phyloP scores from a whole-genome alignment of 2,113 vertebrate species.

The Eidolon helvum region DNA sequence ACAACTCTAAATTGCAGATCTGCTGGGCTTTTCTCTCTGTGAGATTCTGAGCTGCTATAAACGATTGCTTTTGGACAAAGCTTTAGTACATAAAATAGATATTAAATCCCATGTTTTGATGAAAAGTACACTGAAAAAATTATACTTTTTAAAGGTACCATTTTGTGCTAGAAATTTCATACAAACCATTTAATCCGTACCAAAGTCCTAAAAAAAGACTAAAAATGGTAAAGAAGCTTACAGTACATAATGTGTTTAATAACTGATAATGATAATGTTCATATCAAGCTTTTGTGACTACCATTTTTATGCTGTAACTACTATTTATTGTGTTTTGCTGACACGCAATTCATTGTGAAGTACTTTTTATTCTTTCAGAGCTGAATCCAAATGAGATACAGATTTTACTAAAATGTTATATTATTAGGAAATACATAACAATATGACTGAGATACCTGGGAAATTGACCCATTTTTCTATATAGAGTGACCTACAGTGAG shows the following conservation, averaged over 20 bases:
- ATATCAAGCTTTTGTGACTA: not conserved
- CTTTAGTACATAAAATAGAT: not conserved
- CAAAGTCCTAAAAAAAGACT: not conserved
- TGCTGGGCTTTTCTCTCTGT: not conserved
- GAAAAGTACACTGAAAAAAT: not conserved
- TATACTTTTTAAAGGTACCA: not conserved
- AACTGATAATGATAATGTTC: not conserved
- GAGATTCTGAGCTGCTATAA: not conserved
- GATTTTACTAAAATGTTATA: not conserved
- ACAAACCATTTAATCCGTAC: not conserved
- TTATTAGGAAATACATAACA: not conserved
- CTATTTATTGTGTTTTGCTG: not conserved
- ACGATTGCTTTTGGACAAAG: slow-evolving; percentile 42
- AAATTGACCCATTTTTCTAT: not conserved
- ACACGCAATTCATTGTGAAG: not conserved
- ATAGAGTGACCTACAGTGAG: not conserved
- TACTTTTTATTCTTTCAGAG: not conserved
- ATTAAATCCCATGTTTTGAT: not conserved
- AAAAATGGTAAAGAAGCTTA: not conserved
- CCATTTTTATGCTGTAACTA: not conserved
- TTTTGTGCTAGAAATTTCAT: not conserved
- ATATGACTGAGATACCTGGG: not conserved
- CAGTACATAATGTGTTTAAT: not conserved
- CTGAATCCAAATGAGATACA: not conserved
- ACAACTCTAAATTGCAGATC: not conserved